Conservation (phyloP, 2,888 invertebrate species). For the Scaptodrosophila latifasciaeformis region DNA sequence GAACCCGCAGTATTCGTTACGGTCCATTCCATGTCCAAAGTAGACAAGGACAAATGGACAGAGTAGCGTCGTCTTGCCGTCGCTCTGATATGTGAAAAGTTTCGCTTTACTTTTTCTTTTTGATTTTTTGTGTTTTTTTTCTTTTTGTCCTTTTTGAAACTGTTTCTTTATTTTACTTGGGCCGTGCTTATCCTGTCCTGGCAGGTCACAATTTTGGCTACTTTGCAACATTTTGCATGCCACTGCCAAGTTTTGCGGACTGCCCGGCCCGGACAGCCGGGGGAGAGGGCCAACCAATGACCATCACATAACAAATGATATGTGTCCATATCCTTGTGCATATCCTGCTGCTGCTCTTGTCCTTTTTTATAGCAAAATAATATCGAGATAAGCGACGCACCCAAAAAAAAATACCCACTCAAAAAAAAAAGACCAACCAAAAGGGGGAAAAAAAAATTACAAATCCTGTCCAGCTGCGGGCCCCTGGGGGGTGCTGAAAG, state of each 20-base stretch:
- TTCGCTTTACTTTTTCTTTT: conserved; percentile 24
- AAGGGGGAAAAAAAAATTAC: too few relatives aligned
- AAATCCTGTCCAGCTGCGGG: conserved; percentile 52
- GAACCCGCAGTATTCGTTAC: conserved; percentile 70
- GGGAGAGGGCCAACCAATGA: background rate
- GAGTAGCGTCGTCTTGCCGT: background rate
- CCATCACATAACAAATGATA: conserved; percentile 56
- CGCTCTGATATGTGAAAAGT: conserved; percentile 57
- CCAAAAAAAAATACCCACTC: background rate
- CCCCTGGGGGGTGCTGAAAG: background rate
- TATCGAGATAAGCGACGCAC: conserved; percentile 60
- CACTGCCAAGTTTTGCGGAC: background rate
- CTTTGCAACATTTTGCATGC: conserved; percentile 47
- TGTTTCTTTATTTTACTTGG: background rate
- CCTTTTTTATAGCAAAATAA: conserved; percentile 58
- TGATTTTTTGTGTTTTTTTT: background rate
- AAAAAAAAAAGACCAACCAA: background rate
- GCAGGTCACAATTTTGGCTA: conserved; percentile 3
- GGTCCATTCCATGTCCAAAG: conserved; percentile 40
- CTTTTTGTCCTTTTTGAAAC: background rate
- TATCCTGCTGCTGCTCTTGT: conserved; percentile 17
- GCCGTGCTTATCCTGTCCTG: background rate
- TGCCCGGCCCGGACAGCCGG: background rate
- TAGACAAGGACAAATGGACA: background rate
- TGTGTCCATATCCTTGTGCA: conserved; percentile 31